These are phyloP conservation scores for Loriculus beryllinus DNA, from an alignment of 2,797 vertebrate genomes.

Conservation along the genomic window DNA sequence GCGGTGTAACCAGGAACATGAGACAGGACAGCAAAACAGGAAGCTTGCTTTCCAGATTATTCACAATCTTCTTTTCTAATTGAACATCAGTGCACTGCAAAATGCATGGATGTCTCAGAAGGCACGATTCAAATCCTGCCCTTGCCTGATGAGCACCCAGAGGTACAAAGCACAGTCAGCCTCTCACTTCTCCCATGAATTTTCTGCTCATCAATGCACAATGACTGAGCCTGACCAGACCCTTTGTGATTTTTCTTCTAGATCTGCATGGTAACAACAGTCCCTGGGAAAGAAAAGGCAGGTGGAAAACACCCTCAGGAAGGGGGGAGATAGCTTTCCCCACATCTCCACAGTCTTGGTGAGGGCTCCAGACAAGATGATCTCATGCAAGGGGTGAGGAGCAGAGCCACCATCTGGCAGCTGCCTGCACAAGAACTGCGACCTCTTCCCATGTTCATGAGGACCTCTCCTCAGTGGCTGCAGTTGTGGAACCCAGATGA, in stretches of 20 bases:
- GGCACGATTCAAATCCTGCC: neutral
- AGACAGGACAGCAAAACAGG: neutral
- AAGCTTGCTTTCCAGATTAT: neutral
- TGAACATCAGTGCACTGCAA: neutral
- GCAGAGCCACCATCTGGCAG: neutral
- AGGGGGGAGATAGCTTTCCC: neutral
- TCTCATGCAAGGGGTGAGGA: neutral
- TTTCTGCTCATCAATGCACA: neutral
- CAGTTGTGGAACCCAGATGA: neutral
- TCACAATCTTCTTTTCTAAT: neutral
- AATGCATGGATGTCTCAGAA: neutral
- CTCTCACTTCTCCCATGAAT: neutral
- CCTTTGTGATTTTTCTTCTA: neutral
- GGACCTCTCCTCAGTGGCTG: fast-evolving
- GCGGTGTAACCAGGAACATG: fast-evolving
- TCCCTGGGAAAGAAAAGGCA: neutral
- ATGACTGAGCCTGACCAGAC: neutral
- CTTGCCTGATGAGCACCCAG: neutral
- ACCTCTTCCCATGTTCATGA: fast-evolving
- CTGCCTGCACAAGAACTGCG: neutral
- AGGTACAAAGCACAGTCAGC: neutral
- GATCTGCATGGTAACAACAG: neutral
- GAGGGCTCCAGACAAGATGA: neutral
- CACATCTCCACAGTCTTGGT: neutral
- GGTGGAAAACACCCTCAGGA: neutral